phyloP scores from a whole-genome alignment of 2,113 vertebrate species.

The Cygnus buccinator region DNA sequence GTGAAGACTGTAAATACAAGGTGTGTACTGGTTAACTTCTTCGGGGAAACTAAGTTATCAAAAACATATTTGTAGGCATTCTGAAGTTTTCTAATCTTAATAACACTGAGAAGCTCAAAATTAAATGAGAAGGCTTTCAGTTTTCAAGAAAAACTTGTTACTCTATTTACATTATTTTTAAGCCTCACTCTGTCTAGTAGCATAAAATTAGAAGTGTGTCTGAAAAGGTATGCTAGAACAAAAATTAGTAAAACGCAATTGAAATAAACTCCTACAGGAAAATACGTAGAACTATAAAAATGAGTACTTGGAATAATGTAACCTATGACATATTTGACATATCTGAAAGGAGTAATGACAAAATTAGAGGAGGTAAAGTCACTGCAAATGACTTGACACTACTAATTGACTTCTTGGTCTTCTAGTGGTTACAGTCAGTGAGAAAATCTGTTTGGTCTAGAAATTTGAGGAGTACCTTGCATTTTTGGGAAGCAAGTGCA shows the following conservation, averaged over 20 bases:
- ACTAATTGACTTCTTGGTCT: background rate
- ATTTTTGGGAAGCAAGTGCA: background rate
- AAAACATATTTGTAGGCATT: background rate
- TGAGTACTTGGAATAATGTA: background rate
- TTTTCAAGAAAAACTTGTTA: background rate
- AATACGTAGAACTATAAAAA: background rate
- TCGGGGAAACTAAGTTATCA: background rate
- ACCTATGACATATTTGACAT: background rate
- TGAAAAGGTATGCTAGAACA: background rate
- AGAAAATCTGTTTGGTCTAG: background rate
- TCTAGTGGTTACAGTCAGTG: background rate
- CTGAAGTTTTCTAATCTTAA: background rate
- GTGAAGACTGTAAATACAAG: slow-evolving; percentile 98
- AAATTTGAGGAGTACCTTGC: background rate
- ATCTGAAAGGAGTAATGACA: background rate
- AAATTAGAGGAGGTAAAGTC: background rate
- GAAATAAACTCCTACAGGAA: background rate
- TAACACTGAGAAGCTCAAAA: background rate
- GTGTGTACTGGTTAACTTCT: slow-evolving; percentile 64
- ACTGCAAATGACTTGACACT: background rate
- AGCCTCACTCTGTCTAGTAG: background rate
- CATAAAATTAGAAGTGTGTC: background rate
- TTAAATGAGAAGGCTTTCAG: background rate
- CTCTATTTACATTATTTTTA: background rate
- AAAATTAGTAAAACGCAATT: background rate